A percentile compares a stretch with the other conserved stretches of the same genome.
Conservation (phyloP, 1,140 invertebrate genomes). For the Bombus soroeensis region DNA sequence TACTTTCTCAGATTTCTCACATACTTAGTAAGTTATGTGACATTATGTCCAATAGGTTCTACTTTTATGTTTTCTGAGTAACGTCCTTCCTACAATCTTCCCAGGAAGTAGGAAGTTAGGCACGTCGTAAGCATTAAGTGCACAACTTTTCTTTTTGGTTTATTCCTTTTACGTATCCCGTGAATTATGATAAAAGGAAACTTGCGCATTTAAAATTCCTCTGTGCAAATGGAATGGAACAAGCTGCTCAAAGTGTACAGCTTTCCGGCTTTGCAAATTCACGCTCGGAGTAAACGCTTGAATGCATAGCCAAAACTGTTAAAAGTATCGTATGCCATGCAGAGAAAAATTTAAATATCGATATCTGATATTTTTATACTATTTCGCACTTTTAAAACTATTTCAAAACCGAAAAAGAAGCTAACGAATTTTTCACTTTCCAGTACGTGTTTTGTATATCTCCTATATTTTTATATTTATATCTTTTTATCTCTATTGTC, state of each 20-base stretch:
- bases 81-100: neutral
- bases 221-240: no score
- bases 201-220: neutral
- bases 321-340: neutral
- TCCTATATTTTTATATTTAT: neutral
- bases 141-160: neutral
- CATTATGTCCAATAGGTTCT: neutral
- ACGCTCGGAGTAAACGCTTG: no score
- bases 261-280: neutral
- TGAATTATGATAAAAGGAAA: neutral
- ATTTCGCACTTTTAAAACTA: neutral
- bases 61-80: neutral
- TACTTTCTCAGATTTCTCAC: no score
- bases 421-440: neutral
- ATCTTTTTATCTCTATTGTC: neutral
- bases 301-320: neutral
- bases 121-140: neutral
- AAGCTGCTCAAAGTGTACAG: neutral
- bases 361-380: neutral
- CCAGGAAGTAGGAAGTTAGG: neutral
- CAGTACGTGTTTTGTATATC: neutral
- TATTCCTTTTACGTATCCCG: neutral
- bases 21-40: no score
- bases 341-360: neutral
- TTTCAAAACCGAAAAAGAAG: neutral